Evolutionary conservation across 2,797 vertebrate genomes (phyloP).

Genomic region (Acrocephalus scirpaceus): DNA sequence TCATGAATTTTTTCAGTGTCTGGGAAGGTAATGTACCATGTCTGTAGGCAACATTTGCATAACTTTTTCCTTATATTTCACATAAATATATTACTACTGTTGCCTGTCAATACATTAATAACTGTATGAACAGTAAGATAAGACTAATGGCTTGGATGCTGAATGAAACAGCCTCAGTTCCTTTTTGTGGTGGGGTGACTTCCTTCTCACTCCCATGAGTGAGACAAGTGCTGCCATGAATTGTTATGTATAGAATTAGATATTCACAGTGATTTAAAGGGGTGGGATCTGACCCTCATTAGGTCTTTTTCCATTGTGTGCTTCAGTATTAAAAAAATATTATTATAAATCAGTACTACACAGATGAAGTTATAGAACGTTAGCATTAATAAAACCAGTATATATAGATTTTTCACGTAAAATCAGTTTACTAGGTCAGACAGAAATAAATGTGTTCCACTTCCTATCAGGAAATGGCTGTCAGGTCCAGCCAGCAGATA

Average conservation of each 20-base stretch:
- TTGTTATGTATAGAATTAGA: background rate
- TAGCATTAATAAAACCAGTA: slow-evolving; percentile 12
- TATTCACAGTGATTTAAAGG: background rate
- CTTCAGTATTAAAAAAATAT: background rate
- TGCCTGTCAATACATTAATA: background rate
- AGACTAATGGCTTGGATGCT: background rate
- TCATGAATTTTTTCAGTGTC: background rate
- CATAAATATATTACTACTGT: background rate
- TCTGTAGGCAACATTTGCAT: background rate
- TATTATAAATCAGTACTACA: background rate
- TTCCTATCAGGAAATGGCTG: background rate
- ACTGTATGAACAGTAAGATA: background rate
- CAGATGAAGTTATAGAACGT: background rate
- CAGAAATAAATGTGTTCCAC: background rate
- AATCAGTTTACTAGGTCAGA: background rate
- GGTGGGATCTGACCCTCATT: background rate
- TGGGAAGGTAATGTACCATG: background rate
- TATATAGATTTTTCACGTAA: slow-evolving; percentile 19
- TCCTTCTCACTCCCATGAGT: background rate
- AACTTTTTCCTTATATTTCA: background rate
- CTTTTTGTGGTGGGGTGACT: background rate
- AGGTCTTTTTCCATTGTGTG: background rate
- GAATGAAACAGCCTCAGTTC: background rate
- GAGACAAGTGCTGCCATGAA: background rate
- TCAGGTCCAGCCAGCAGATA: background rate